These are phyloP conservation scores for Balearica regulorum DNA, from an alignment of 2,797 vertebrate species.

Conservation along the genomic window DNA sequence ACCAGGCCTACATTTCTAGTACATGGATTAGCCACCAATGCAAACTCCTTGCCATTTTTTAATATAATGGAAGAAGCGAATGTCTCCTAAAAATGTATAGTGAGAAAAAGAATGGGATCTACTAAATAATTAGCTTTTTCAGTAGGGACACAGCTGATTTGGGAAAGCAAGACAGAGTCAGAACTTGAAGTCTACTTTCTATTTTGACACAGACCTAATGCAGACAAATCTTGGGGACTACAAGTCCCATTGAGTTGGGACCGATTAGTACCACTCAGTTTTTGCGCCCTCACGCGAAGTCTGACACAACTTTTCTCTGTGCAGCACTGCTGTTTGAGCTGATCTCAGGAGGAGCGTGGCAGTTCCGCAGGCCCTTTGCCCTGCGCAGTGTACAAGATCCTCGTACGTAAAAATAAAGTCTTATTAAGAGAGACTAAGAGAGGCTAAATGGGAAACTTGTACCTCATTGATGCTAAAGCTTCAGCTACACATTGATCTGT, in stretches of 20 bases:
- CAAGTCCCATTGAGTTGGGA: background rate
- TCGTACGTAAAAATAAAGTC: background rate
- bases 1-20: background rate
- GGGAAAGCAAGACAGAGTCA: background rate
- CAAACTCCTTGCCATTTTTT: background rate
- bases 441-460: background rate
- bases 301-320: background rate
- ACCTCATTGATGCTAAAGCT: background rate
- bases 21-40: background rate
- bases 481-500: background rate
- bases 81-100: background rate
- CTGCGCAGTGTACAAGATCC: background rate
- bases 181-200: background rate
- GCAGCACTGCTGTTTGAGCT: background rate
- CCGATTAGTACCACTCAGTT: background rate
- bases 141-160: background rate
- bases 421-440: background rate
- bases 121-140: background rate
- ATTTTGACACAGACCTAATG: background rate
- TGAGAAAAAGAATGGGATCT: background rate
- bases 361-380: background rate
- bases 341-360: background rate
- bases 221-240: background rate
- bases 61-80: background rate
- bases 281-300: background rate